Evolutionary conservation across 2,888 invertebrate species (phyloP), one percentile per base, ranked within the genome.

Genomic region (Acrobasis repandana): DNA sequence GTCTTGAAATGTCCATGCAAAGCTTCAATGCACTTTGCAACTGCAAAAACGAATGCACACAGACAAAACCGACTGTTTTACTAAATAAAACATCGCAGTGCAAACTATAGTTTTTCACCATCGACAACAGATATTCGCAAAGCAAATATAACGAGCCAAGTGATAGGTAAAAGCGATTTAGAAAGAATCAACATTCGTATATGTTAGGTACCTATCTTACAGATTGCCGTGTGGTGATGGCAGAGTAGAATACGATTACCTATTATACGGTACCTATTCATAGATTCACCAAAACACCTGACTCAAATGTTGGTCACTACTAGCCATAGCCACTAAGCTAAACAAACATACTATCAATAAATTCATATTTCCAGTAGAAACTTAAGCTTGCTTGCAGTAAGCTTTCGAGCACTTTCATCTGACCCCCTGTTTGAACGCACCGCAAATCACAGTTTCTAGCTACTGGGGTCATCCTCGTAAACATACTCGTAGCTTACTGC

Each of bases 21-120:
- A 50, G 38, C 54, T 9, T 36, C 38, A 38, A 16, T 57, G 49
- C 49, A 58, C 58, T 58, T 49, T 58, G 49, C 58, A 48, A 48
- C 58, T 58, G 58, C 49, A 58, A 50, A 58, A 58, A 58, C 49
- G 36, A 38, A 54, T 18, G 38, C 38, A 54, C 54, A 54, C 54
- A 11, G 20, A 54, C 54, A 4, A 54, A 16, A 36, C 54, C 15
- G 38, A 38, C 14, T 28, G 28, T 28, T 11, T 28, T 50, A n/a
- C 28, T 14, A 9, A 52, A 52, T 18, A 54, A 38, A 54, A 54
- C 36, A 36, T 38, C 34, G n/a, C 16, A 43, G 54, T 18, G 54
- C 54, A 54, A 54, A 54, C 54, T 20, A 36, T 52, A 36, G 43
- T 43, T 43, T 1, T 15, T 36, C 36, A 11, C 36, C 36, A 52